Evolutionary conservation across 2,797 vertebrate genomes (phyloP).

Genomic region (Phoebastria nigripes): DNA sequence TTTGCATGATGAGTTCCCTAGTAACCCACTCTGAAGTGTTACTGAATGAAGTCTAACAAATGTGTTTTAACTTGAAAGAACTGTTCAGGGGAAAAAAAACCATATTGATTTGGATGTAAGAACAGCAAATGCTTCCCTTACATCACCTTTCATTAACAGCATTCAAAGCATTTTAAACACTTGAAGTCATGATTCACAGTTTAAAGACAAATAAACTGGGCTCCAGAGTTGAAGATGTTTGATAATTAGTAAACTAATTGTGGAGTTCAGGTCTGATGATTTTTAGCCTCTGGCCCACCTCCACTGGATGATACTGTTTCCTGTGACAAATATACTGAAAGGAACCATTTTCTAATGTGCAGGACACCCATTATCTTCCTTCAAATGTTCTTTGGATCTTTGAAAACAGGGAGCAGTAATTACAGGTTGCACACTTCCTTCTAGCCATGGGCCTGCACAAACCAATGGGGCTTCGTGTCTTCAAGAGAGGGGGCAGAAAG

Average conservation of each 20-base stretch:
- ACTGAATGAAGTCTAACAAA: not conserved
- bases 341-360: not conserved
- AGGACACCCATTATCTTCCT: not conserved
- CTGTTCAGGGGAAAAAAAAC: accelerated
- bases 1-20: not conserved
- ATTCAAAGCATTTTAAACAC: not conserved
- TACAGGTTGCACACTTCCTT: not conserved
- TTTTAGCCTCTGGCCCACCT: not conserved
- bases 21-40: not conserved
- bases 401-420: not conserved
- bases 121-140: not conserved
- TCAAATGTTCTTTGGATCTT: not conserved
- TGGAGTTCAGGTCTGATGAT: not conserved
- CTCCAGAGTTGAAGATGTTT: not conserved
- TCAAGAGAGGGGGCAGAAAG: not conserved
- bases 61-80: not conserved
- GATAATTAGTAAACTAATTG: not conserved
- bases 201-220: not conserved
- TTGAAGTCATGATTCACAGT: not conserved
- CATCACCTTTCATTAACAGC: not conserved
- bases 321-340: not conserved
- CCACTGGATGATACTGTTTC: not conserved
- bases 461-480: accelerated
- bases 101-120: not conserved
- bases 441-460: not conserved